Base-by-base conservation (phyloP, 1,140 invertebrate species). In the Leptinotarsa texana region DNA sequence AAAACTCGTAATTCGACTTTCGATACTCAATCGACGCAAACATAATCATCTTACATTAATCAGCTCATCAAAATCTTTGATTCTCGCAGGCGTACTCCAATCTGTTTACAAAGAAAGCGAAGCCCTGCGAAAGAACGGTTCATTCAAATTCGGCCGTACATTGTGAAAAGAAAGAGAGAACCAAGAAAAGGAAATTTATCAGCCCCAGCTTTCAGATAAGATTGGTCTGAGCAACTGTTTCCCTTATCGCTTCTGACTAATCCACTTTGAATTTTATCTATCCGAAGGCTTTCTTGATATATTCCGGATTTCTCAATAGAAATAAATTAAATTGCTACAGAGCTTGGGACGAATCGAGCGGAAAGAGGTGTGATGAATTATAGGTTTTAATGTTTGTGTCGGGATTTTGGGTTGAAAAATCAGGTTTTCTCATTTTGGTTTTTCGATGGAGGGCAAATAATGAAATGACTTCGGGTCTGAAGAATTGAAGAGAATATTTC, bases 201-300 rank as follows among this genome's bases (percentile, higher is more conserved):
- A 75, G 69, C 27, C 61, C 27, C 69, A 72, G 74, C 69, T 75
- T 71, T 72, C 63, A 75, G 74, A 75, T 75, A 75, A 75, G 74
- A 75, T 75, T 75, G 62, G 57, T 75, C 62, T 75, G 63, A 75
- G 74, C 63, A 65, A 33, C 63, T 65, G 27, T 65, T 63, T 73
- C 69, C 61, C 73, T 76, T 76, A 76, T 76, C 71, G 71, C 42
- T 69, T 47, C 49, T 63, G 67, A 63, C 71, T 76, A 73, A 76
- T 76, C 75, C 75, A 76, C 69, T 76, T 76, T 76, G 75, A 76
- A 76, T 76, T 76, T 73, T 76, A 76, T 76, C 70, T 73, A 69
- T 76, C 61, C 68, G 21, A 27, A 66, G 71, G 33, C 63, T 57
- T 72, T 67, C 8, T 69, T 27, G 49, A 33, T 62, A 73, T 76